Evolutionary conservation across 2,113 vertebrate species (phyloP).

Genomic region (Scomber scombrus): DNA sequence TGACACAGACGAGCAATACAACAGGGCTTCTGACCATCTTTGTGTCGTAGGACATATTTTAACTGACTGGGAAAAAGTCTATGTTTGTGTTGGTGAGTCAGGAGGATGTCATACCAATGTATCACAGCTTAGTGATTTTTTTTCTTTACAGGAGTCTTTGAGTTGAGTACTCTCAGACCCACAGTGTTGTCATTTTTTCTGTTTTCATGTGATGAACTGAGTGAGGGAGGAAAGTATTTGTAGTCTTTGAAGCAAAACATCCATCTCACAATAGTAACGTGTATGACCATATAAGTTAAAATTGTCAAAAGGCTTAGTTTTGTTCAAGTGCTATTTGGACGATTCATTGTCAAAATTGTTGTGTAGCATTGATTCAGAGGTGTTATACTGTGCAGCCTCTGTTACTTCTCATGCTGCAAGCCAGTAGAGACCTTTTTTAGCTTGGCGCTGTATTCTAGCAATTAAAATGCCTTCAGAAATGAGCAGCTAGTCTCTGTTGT

Average conservation of each 20-base stretch:
- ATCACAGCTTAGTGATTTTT: neutral
- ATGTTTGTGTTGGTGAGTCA: neutral
- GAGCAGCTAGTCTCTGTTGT: slow-evolving; percentile 70
- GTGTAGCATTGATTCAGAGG: slow-evolving; percentile 28
- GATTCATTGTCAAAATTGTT: neutral
- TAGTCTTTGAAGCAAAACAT: neutral
- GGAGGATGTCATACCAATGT: neutral
- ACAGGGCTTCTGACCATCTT: slow-evolving; percentile 2
- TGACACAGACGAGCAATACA: neutral
- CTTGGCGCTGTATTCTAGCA: slow-evolving; percentile 74
- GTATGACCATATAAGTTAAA: neutral
- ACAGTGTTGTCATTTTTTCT: neutral
- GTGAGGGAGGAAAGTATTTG: neutral
- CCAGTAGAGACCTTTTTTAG: slow-evolving; percentile 68
- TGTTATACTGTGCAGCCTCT: slow-evolving; percentile 39
- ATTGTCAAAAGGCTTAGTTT: no score
- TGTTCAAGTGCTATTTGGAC: neutral
- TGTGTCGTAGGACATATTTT: neutral
- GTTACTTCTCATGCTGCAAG: slow-evolving; percentile 67
- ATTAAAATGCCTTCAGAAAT: slow-evolving; percentile 78
- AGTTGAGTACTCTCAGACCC: neutral
- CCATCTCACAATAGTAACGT: no score
- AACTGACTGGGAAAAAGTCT: neutral
- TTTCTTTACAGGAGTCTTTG: neutral
- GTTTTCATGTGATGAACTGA: neutral